Percentiles rank a stretch among this genome's conserved stretches.
These are phyloP conservation scores for Lucilia sericata DNA, from an alignment of 1,140 invertebrate species.

Conservation along the genomic window DNA sequence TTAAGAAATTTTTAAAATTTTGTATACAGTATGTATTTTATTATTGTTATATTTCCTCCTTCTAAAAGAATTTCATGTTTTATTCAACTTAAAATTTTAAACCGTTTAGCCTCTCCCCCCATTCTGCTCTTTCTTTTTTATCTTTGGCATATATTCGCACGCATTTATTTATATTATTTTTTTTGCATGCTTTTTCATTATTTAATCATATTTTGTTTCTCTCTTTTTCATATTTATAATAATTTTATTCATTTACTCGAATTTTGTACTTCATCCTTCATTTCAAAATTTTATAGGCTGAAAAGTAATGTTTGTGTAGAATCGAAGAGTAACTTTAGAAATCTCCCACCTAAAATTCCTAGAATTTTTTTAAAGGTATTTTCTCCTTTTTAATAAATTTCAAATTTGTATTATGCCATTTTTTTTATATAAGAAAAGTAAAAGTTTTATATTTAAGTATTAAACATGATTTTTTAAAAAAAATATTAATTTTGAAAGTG, in stretches of 20 bases:
- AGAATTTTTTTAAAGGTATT: too few species aligned
- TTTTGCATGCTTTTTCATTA: not conserved
- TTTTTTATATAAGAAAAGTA: not conserved
- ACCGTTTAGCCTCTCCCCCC: not conserved
- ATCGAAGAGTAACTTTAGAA: too few species aligned
- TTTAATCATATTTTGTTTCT: not conserved
- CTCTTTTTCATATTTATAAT: too few species aligned
- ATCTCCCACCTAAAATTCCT: too few species aligned
- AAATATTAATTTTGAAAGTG: not conserved
- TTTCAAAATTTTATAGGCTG: too few species aligned
- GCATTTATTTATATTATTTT: not conserved
- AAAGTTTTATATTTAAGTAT: not conserved
- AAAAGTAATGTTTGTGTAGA: too few species aligned
- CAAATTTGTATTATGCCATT: not conserved
- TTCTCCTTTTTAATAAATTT: not conserved
- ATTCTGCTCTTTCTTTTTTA: not conserved
- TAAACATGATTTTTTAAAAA: not conserved
- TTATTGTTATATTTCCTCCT: not conserved
- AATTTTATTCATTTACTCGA: too few species aligned
- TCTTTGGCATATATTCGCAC: not conserved
- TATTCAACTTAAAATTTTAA: not conserved
- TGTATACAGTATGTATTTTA: not conserved
- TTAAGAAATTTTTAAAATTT: not conserved
- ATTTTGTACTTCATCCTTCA: too few species aligned
- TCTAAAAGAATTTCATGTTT: not conserved